Conservation (phyloP, 2,113 vertebrate genomes). For the Aix galericulata region DNA sequence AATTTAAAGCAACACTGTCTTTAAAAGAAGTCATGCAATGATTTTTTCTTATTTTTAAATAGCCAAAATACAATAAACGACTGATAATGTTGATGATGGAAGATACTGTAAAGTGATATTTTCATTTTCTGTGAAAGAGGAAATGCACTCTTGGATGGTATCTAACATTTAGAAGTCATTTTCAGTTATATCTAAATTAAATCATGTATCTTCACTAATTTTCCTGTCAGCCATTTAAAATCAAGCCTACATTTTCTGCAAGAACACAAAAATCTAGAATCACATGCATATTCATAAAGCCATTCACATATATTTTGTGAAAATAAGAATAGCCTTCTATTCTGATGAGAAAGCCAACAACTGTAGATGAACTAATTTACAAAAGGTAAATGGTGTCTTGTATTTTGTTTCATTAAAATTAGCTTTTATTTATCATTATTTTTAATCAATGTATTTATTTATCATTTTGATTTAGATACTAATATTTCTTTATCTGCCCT, state of each 20-base stretch:
- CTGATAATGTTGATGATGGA: conserved; percentile 58
- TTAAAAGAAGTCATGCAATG: conserved; percentile 45
- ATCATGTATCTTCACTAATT: neutral
- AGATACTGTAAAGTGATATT: conserved; percentile 33
- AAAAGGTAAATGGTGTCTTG: neutral
- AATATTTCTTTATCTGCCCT: neutral
- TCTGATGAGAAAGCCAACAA: neutral
- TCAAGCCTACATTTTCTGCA: neutral
- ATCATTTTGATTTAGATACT: neutral
- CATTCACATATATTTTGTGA: neutral
- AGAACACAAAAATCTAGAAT: neutral
- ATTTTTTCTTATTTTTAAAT: conserved; percentile 68
- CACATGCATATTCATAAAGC: neutral
- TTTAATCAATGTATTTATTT: too few species aligned
- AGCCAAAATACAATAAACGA: conserved; percentile 31
- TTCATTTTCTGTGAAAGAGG: conserved; percentile 53
- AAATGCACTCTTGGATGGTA: conserved; percentile 33
- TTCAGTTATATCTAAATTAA: conserved; percentile 40
- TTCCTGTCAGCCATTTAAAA: neutral
- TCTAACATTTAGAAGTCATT: conserved; percentile 24
- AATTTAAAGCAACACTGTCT: conserved; percentile 65
- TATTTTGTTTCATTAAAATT: neutral
- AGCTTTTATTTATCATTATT: neutral
- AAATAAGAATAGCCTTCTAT: neutral
- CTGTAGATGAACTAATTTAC: neutral